Evolutionary conservation across 2,888 invertebrate genomes (phyloP), one percentile per base, ranked within the genome.

Genomic region (Bursaphelenchus okinawaensis): DNA sequence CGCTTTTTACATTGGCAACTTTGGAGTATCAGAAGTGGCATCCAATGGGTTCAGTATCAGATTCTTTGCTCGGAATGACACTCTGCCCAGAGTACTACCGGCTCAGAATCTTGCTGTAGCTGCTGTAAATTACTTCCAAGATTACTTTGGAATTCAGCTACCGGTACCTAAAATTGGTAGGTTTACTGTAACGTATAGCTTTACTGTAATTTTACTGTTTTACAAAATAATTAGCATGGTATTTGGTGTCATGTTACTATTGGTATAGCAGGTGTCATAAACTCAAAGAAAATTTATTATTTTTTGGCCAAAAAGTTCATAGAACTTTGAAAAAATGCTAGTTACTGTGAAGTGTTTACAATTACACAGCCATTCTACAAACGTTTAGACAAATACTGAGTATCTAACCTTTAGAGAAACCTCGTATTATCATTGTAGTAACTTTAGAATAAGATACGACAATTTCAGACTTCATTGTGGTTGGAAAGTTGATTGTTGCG

Each of bases 381-480:
- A n/a, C n/a, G n/a, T n/a, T n/a, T n/a, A n/a, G n/a, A n/a, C n/a
- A n/a, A n/a, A n/a, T n/a, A n/a, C n/a, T n/a, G n/a, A n/a, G n/a
- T n/a, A n/a, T n/a, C n/a, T n/a, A n/a, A n/a, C n/a, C n/a, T n/a
- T n/a, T n/a, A n/a, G n/a, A n/a, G n/a, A n/a, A n/a, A n/a, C n/a
- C n/a, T n/a, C n/a, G n/a, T n/a, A n/a, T n/a, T n/a, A n/a, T n/a
- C n/a, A n/a, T n/a, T n/a, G n/a, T n/a, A n/a, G n/a, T n/a, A n/a
- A n/a, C n/a, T n/a, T n/a, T n/a, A n/a, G n/a, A n/a, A n/a, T n/a
- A n/a, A n/a, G n/a, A n/a, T n/a, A n/a, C n/a, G n/a, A n/a, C n/a
- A n/a, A n/a, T n/a, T 56, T 56, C 29, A 56, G 56, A 56, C 29
- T 23, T 56, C 9, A 27, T 56, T 28, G 24, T 56, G 9, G 56